Evolutionary conservation across 2,888 invertebrate species (phyloP), one percentile per base, ranked within the genome.

Genomic region (Syrista parreyssii): DNA sequence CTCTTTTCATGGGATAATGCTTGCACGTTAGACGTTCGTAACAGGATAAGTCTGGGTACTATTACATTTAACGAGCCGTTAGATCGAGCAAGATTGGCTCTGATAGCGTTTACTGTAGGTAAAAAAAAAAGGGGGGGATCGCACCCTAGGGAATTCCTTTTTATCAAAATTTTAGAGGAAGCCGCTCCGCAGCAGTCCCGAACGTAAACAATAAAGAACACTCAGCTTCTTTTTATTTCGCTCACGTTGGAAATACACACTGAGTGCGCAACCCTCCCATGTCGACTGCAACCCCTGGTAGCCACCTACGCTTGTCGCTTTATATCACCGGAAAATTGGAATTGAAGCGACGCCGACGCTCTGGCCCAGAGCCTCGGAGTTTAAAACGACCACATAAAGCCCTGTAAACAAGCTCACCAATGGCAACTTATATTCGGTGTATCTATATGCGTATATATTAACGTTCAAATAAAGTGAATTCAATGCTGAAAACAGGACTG

Each of bases 301-400:
- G 79, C 80, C 71, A 75, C 79, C 77, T 82, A 80, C 76, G 78
- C 79, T 79, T 85, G 84, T 83, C 86, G 85, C 85, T 87, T 86
- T 88, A 86, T 86, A 86, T 86, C 85, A 82, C 82, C 84, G 86
- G 84, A 85, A 87, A 88, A 88, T 88, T 88, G 87, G 87, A 88
- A 87, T 86, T 84, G 83, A 84, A 84, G 83, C 82, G 84, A 80
- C 83, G 81, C 76, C 80, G 79, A 71, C 79, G 30, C 77, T 76
- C 75, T 73, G 79, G 75, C 73, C 76, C 78, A 76, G 79, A 79
- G 55, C 35, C 79, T 82, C 80, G 81, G 82, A 84, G 85, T 85
- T 86, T 87, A 84, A 85, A 87, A 85, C 85, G 85, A 82, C 79
- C 84, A 84, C 80, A 82, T 84, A 87, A 86, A 87, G 79, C 81